Evolutionary conservation across 2,113 vertebrate genomes (phyloP).

Genomic region (Origma solitaria): DNA sequence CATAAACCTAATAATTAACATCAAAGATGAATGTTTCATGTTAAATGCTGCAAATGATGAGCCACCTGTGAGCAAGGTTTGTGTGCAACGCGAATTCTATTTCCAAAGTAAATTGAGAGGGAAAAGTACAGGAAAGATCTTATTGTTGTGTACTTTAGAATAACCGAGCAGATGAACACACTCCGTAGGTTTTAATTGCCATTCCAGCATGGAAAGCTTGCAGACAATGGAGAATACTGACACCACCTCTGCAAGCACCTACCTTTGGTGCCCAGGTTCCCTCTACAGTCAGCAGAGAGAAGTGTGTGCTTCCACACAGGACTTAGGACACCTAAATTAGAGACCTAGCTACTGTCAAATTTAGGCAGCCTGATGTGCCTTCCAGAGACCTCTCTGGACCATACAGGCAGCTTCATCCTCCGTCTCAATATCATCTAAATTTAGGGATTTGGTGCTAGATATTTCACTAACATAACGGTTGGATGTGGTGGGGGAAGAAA

Average conservation of each 20-base stretch:
- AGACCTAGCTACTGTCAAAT: background rate
- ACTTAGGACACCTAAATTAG: background rate
- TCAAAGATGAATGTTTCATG: background rate
- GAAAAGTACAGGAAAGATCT: background rate
- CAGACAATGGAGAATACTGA: background rate
- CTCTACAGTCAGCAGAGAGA: conserved; percentile 5
- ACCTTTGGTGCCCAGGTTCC: conserved; percentile 22
- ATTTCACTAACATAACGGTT: background rate
- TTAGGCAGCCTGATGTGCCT: background rate
- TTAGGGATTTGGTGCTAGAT: background rate
- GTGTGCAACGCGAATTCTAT: background rate
- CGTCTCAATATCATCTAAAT: background rate
- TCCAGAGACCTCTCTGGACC: background rate
- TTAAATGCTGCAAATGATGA: background rate
- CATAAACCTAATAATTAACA: background rate
- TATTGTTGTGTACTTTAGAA: background rate
- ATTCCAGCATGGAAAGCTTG: background rate
- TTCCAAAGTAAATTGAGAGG: background rate
- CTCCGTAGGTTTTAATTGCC: background rate
- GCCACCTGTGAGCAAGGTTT: background rate
- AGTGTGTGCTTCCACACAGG: background rate
- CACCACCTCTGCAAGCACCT: background rate
- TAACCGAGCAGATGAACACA: background rate
- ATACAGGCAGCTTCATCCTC: background rate
- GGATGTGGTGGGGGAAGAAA: background rate